phyloP scores from a whole-genome alignment of 2,797 vertebrate species.

The Sardinella longiceps region DNA sequence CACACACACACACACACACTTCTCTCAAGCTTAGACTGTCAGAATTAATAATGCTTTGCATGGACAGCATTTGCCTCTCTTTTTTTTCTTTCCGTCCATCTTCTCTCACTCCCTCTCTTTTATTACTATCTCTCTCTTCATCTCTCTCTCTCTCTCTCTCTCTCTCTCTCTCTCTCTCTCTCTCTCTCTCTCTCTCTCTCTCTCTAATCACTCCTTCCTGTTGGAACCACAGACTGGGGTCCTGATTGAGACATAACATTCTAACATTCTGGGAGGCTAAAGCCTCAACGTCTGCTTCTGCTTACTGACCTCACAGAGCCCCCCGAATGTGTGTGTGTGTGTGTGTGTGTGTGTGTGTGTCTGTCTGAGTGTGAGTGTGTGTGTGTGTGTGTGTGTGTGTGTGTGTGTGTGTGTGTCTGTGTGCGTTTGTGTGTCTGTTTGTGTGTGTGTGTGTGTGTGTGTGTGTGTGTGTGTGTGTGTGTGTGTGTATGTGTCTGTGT shows the following conservation, averaged over 20 bases:
- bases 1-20: background rate
- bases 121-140: background rate
- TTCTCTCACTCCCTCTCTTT: conserved; percentile 17
- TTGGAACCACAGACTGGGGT: conserved; percentile 37
- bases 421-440: conserved; percentile 31
- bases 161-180: conserved; percentile 3
- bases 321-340: conserved; percentile 63
- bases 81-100: conserved; percentile 46
- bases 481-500: background rate
- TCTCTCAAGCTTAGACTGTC: background rate
- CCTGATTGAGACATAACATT: conserved; percentile 80
- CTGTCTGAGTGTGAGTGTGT: conserved; percentile 27
- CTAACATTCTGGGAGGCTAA: conserved; percentile 70
- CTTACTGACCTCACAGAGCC: conserved; percentile 66
- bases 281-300: conserved; percentile 72
- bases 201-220: conserved; percentile 3
- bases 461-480: background rate
- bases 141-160: background rate
- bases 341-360: conserved; percentile 41
- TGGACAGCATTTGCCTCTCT: conserved; percentile 32
- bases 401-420: background rate
- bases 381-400: background rate
- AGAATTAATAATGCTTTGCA: conserved; percentile 5
- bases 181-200: conserved; percentile 33
- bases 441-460: conserved; percentile 28